Conservation (phyloP, 2,888 invertebrate genomes). For the Polymixis flavicincta region DNA sequence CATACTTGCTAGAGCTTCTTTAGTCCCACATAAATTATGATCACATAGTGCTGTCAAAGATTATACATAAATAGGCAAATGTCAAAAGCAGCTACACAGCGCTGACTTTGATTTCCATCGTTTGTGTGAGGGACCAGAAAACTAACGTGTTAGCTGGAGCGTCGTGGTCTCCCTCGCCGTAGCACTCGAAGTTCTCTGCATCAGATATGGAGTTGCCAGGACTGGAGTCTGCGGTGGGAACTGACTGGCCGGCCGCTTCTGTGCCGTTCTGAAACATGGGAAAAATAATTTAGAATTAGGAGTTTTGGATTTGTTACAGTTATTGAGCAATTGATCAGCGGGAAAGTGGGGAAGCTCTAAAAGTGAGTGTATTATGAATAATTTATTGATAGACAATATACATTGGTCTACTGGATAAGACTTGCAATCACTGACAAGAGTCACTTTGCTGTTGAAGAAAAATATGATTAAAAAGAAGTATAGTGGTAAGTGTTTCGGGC, state of each 20-base stretch:
- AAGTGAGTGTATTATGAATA: background rate
- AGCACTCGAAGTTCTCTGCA: constrained; percentile 95
- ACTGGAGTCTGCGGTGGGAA: constrained; percentile 88
- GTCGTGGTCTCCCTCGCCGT: constrained; percentile 92
- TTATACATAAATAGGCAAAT: no score
- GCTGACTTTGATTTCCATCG: background rate
- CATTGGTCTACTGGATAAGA: no score
- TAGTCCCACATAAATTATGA: no score
- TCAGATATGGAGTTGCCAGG: constrained; percentile 92
- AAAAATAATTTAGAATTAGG: background rate
- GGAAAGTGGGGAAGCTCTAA: background rate
- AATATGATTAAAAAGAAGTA: background rate
- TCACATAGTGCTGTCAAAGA: background rate
- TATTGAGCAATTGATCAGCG: background rate
- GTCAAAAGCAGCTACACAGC: no score
- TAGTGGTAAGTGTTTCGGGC: background rate
- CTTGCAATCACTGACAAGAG: no score
- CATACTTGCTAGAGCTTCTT: no score
- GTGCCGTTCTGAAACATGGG: constrained; percentile 84
- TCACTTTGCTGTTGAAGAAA: background rate
- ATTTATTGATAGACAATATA: background rate
- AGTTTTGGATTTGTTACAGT: background rate
- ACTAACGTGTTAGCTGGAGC: constrained; percentile 86
- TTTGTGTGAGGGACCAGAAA: background rate
- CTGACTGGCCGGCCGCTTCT: constrained; percentile 78